A percentile compares a stretch with the other conserved stretches of the same genome.
phyloP scores from a whole-genome alignment of 2,888 invertebrate species.

The Drosophila birchii region DNA sequence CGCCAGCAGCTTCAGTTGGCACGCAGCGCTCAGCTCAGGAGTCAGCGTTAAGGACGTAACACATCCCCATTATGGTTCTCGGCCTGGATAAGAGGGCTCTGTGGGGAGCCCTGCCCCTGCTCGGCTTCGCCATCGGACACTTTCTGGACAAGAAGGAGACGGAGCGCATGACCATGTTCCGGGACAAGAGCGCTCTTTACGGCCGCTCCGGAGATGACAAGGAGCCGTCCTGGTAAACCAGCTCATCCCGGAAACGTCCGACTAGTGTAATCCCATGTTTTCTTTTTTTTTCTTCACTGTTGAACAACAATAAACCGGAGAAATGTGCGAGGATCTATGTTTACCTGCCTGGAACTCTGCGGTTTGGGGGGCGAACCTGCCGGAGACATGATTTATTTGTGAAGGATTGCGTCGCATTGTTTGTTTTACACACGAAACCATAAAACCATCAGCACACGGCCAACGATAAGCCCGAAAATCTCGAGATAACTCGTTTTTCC shows the following conservation, averaged over 20 bases:
- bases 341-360: slow-evolving; percentile 35
- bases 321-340: slow-evolving; percentile 34
- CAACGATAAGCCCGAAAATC: slow-evolving; percentile 54
- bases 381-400: slow-evolving; percentile 63
- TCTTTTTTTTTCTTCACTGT: slow-evolving; percentile 33
- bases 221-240: slow-evolving; percentile 88
- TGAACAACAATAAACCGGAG: slow-evolving; percentile 43
- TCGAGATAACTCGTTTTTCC: slow-evolving; percentile 65
- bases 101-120: slow-evolving; percentile 86
- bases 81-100: slow-evolving; percentile 86
- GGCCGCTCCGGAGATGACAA: slow-evolving; percentile 88
- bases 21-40: slow-evolving; percentile 54
- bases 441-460: slow-evolving; percentile 69
- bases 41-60: slow-evolving; percentile 49
- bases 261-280: slow-evolving; percentile 22
- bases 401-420: slow-evolving; percentile 72
- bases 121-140: slow-evolving; percentile 87
- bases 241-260: slow-evolving; percentile 13
- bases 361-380: slow-evolving; percentile 23
- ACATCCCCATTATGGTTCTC: slow-evolving; percentile 84
- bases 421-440: slow-evolving; percentile 62
- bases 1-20: slow-evolving; percentile 78
- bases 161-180: slow-evolving; percentile 89
- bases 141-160: slow-evolving; percentile 89
- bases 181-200: slow-evolving; percentile 92